A percentile compares a stretch with the other conserved stretches of the same genome.
Conservation (phyloP, 2,113 vertebrate genomes). For the Tetraodon nigroviridis region DNA sequence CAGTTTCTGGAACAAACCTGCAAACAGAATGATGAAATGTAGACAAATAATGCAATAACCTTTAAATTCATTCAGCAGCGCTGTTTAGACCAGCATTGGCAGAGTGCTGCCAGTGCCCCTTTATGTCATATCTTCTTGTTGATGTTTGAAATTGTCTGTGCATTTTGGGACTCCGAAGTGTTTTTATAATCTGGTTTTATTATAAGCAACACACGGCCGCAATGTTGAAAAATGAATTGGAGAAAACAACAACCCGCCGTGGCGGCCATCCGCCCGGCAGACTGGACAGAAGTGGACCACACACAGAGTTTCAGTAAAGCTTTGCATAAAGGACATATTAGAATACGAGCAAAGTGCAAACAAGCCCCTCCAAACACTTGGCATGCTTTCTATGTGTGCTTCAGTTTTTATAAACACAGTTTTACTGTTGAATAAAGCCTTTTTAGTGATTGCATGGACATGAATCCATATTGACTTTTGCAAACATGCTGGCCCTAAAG, state of each 20-base stretch:
- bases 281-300: slow-evolving; percentile 66
- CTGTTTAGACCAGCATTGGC: slow-evolving; percentile 60
- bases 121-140: slow-evolving; percentile 73
- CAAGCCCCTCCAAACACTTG: slow-evolving; percentile 40
- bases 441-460: slow-evolving; percentile 35
- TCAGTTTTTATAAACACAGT: slow-evolving; percentile 59
- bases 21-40: slow-evolving; percentile 61
- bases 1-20: slow-evolving; percentile 53
- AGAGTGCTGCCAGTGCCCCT: slow-evolving; percentile 52
- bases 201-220: slow-evolving; percentile 70
- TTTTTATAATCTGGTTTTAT: slow-evolving; percentile 78
- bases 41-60: slow-evolving; percentile 53
- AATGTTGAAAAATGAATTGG: slow-evolving; percentile 73
- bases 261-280: slow-evolving; percentile 41
- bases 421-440: slow-evolving; percentile 35
- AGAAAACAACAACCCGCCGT: slow-evolving; percentile 63
- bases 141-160: slow-evolving; percentile 71
- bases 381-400: slow-evolving; percentile 38
- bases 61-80: slow-evolving; percentile 42
- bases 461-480: slow-evolving; percentile 43
- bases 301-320: slow-evolving; percentile 62
- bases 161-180: slow-evolving; percentile 66
- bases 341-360: slow-evolving; percentile 64
- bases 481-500: slow-evolving; percentile 49
- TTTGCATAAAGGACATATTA: slow-evolving; percentile 68